Base-by-base conservation (phyloP, 2,113 vertebrate species). In the Arenaria interpres region DNA sequence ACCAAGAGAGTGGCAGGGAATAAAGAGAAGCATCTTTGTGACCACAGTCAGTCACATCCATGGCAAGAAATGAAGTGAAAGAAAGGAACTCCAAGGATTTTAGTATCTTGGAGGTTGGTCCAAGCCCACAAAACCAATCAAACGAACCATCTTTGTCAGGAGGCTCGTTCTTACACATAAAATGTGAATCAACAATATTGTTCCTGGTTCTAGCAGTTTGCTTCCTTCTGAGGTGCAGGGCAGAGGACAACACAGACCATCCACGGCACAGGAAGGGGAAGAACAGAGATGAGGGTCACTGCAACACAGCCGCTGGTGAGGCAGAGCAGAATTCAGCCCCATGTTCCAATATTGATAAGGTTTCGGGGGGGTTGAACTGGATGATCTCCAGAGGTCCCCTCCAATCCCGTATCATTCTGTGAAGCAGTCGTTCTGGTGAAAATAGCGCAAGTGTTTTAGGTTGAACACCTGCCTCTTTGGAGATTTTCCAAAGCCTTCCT, bases 391-490 rank as follows among this genome's bases (percentile, higher is more conserved):
- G 46, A 48, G 10, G 21, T 23, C 21, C 21, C 46, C 21, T 48
- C 21, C 46, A 22, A 22, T 21, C 46, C 21, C 46, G 10, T 48
- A 48, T 23, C 21, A 21, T 48, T 48, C 21, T 48, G 46, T 22
- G 46, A 22, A 48, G 46, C 75, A 90, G 37, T 14, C 60, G 12
- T 32, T 54, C 82, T 60, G 91, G 80, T 96, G 60, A 72, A 71
- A 94, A 85, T 4, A 41, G 24, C 30, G 67, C 66, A 74, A 93
- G 82, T 12, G 68, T 39, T 92, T 80, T 12, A 59, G 39, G 68
- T 62, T 50, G 73, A 95, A 91, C 97, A 96, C 95, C 96, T 97
- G 93, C 82, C 91, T 88, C 64, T 66, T 62, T 66, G 96, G 95
- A 94, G 74, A 0, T 43, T 69, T 95, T 91, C 90, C 96, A 95